Evolutionary conservation across 2,888 invertebrate species (phyloP).

Genomic region (Reticulitermes lucifugus): DNA sequence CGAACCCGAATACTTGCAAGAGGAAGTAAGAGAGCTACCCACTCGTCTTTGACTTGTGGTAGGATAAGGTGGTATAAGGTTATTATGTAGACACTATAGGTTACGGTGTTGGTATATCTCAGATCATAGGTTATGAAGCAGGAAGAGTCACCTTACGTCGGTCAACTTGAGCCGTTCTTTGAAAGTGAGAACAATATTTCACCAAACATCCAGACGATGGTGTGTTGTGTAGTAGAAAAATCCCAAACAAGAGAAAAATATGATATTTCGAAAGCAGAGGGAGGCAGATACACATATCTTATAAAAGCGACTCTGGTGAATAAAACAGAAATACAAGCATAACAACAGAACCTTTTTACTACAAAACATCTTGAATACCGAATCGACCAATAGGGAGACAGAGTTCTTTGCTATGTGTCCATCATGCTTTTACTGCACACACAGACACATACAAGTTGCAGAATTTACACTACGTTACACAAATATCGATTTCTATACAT

Average conservation of each 20-base stretch:
- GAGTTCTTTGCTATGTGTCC: slow-evolving; percentile 21
- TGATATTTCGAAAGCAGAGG: not conserved
- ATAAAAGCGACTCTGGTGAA: not conserved
- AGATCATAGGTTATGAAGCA: no score
- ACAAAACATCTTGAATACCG: not conserved
- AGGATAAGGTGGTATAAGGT: no score
- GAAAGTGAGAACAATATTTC: not conserved
- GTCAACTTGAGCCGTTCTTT: not conserved
- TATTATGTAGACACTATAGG: no score
- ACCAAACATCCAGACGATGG: not conserved
- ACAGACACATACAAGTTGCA: slow-evolving; percentile 43
- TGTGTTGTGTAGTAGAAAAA: not conserved
- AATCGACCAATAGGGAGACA: slow-evolving; percentile 21
- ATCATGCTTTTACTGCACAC: slow-evolving; percentile 41
- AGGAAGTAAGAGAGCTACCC: no score
- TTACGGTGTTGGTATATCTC: no score
- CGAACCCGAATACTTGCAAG: no score
- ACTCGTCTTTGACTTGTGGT: no score
- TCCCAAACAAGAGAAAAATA: slow-evolving; percentile 17
- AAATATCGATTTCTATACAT: slow-evolving; percentile 39
- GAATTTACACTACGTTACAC: slow-evolving; percentile 38
- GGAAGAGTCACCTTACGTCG: no score
- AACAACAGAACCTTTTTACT: slow-evolving; percentile 20
- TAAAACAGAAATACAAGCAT: not conserved
- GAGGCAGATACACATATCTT: slow-evolving; percentile 4